Percentiles rank a stretch among this genome's conserved stretches.
These are phyloP conservation scores for Chelon labrosus DNA, from an alignment of 2,797 vertebrate genomes.

Conservation along the genomic window DNA sequence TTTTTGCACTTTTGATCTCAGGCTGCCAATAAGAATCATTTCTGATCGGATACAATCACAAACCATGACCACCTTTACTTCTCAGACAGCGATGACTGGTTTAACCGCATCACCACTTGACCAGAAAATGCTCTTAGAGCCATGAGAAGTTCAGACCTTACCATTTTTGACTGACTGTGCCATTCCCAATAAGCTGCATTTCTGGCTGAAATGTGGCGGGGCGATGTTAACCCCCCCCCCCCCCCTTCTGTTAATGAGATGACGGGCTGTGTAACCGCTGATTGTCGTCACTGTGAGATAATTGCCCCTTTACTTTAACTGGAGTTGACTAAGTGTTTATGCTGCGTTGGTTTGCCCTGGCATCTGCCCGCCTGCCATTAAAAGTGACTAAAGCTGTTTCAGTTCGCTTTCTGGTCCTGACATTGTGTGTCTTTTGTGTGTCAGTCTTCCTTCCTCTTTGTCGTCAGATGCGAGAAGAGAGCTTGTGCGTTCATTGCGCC, in stretches of 20 bases:
- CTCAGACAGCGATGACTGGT: slow-evolving; percentile 2
- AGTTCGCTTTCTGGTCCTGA: slow-evolving; percentile 18
- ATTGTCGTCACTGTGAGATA: slow-evolving; percentile 75
- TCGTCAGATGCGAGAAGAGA: slow-evolving; percentile 10
- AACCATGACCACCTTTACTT: slow-evolving; percentile 6
- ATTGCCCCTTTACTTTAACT: slow-evolving; percentile 70
- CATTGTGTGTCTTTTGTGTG: slow-evolving; percentile 26
- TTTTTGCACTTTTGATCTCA: background rate
- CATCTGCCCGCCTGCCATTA: slow-evolving; percentile 66
- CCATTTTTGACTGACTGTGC: slow-evolving; percentile 21
- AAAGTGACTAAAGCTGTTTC: slow-evolving; percentile 68
- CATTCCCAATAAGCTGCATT: slow-evolving; percentile 22
- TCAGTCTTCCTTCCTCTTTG: slow-evolving; percentile 12
- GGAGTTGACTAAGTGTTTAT: slow-evolving; percentile 76
- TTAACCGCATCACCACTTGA: slow-evolving; percentile 10
- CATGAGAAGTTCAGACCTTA: slow-evolving; percentile 11
- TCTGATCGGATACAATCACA: slow-evolving; percentile 1
- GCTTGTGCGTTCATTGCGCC: background rate
- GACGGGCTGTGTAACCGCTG: slow-evolving; percentile 53
- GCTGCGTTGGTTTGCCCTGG: slow-evolving; percentile 63
- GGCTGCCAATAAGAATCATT: background rate
- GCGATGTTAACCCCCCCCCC: background rate
- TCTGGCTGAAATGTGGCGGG: slow-evolving; percentile 35
- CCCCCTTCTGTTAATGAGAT: slow-evolving; percentile 61
- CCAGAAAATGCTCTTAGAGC: slow-evolving; percentile 2